A percentile compares a stretch with the other conserved stretches of the same genome.
Evolutionary conservation across 2,888 invertebrate genomes (phyloP).

Genomic region (Meteorus cinctellus): DNA sequence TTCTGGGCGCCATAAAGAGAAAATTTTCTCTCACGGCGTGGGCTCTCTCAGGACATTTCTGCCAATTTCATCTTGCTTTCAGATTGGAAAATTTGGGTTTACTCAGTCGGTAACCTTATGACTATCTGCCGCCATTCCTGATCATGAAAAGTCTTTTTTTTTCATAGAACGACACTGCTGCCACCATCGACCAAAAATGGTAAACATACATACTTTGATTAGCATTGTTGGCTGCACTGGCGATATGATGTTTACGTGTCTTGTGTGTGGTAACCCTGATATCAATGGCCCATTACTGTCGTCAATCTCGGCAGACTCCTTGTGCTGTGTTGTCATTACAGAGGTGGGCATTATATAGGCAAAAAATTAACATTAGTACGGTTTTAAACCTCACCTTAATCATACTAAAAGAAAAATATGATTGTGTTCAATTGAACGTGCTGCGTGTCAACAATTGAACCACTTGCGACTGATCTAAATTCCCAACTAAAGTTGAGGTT

Average conservation of each 20-base stretch:
- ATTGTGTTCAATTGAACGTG: not conserved
- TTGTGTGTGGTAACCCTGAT: conserved; percentile 50
- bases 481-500: not conserved
- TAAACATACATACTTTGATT: not conserved
- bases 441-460: not conserved
- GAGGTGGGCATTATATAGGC: conserved; percentile 16
- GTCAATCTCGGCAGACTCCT: conserved; percentile 33
- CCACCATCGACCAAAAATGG: not conserved
- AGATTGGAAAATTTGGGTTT: no score
- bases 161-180: not conserved
- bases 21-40: no score
- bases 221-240: not conserved
- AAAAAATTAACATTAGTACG: conserved; percentile 21
- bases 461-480: not conserved
- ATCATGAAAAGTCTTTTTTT: no score
- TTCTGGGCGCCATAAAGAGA: no score
- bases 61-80: no score
- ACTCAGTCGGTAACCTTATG: no score
- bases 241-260: conserved; percentile 17
- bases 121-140: not conserved
- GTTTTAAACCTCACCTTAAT: not conserved
- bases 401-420: not conserved
- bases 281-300: conserved; percentile 45
- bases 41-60: no score
- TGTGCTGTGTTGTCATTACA: conserved; percentile 44